Base-by-base conservation (phyloP, 2,888 invertebrate species). In the Aromia moschata region DNA sequence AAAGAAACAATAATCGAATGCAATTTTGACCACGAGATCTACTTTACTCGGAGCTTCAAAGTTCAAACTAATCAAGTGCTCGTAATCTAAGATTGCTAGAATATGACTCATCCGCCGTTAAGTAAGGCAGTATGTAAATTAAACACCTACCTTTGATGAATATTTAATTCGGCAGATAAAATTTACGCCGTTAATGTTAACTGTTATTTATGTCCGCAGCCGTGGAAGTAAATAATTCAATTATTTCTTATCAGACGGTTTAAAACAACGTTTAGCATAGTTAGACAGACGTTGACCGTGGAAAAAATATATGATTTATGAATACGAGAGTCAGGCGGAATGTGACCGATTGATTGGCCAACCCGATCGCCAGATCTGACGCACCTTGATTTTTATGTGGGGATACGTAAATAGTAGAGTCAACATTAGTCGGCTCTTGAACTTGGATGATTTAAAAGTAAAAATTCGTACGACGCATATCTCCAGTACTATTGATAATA, bases 191-290 rank as follows among this genome's bases (percentile, higher is more conserved):
- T 37, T 47, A 47, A 36, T 37, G 36, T 17, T 18, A 47, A 47
- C 47, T 17, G 47, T 47, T 36, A 46, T 30, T 36, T 36, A 18
- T 20, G 12, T 11, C 47, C 14, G 15, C 18, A 15, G 49, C 15
- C 15, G 49, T 25, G 25, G 20, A 49, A 30, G 49, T 25, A 49
- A 49, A 38, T 38, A 18, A 38, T 49, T 49, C 49, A 49, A 49
- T 49, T 38, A 49, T 38, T 20, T 36, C 4, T 36, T 37, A 17
- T 11, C n/a, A n/a, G n/a, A n/a, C n/a, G n/a, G n/a, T n/a, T n/a
- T n/a, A n/a, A n/a, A n/a, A n/a, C n/a, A n/a, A n/a, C n/a, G n/a
- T n/a, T n/a, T n/a, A n/a, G n/a, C n/a, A n/a, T n/a, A n/a, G n/a
- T n/a, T 37, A 12, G 15, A 33, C n/a, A 33, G 33, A 33, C 33